Base-by-base conservation (phyloP, 2,797 vertebrate species). In the Bovichtus diacanthus region DNA sequence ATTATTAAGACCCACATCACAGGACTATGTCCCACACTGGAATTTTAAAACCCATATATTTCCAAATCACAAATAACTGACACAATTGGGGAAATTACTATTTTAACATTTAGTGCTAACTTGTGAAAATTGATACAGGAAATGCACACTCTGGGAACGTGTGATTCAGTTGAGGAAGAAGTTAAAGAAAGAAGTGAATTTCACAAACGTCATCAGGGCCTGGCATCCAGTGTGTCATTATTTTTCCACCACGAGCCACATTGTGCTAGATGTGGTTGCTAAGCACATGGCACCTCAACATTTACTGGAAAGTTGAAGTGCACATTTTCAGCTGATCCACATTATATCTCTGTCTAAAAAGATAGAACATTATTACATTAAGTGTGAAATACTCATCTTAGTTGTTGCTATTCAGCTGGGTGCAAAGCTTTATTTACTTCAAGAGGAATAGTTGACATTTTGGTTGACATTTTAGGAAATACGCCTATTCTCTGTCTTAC, bases 291-390 rank as follows among this genome's bases (percentile, higher is more conserved):
- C 64, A 70, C 67, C 36, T 77, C 53, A 27, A 34, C 63, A 36
- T 61, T 87, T 82, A 87, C 87, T 65, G 87, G 78, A 86, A 88
- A 63, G 15, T 13, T 70, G n/a, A 39, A 82, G 70, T 62, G 76
- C 0, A 74, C 76, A 51, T 60, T 53, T 56, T 58, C 70, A 76
- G 44, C 59, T 62, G 29, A 77, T 70, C 19, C 19, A 50, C 19
- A 25, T 21, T 21, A 51, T 10, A 11, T 56, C 9, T 4, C 11
- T 44, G n/a, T 53, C 19, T 15, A 4, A 56, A 75, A 58, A n/a
- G 31, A 29, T 2, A 38, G 27, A 59, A 43, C 56, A 13, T 31
- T 0, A 27, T n/a, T 13, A 12, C 31, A 34, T 25, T 16, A 47
- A 50, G 2, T 58, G 19, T 34, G 18, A 41, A 11, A 34, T 27